These are phyloP conservation scores for Lasiurus cinereus DNA, from an alignment of 2,113 vertebrate genomes.

Conservation along the genomic window DNA sequence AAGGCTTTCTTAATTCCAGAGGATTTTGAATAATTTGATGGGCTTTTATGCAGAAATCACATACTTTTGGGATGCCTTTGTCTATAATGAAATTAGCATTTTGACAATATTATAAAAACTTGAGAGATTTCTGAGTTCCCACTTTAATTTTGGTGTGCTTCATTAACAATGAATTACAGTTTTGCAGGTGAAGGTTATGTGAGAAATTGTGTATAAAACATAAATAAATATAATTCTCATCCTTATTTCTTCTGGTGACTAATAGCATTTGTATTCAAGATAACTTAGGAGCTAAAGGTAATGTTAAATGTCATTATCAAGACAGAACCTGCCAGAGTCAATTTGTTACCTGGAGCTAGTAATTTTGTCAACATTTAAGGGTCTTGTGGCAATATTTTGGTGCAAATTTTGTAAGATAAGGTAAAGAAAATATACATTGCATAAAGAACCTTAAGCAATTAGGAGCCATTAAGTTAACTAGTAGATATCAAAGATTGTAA, in stretches of 20 bases:
- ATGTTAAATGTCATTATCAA: slow-evolving; percentile 34
- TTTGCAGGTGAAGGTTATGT: background rate
- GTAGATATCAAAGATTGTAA: background rate
- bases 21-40: slow-evolving; percentile 22
- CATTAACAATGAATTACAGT: slow-evolving; percentile 30
- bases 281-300: slow-evolving; percentile 11
- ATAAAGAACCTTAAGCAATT: background rate
- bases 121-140: background rate
- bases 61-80: slow-evolving; percentile 42
- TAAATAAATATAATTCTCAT: background rate
- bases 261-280: slow-evolving; percentile 47
- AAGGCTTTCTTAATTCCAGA: slow-evolving; percentile 40
- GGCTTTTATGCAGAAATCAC: slow-evolving; percentile 40
- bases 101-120: slow-evolving; percentile 24
- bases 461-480: slow-evolving; percentile 4
- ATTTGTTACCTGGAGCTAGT: slow-evolving; percentile 25
- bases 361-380: slow-evolving; percentile 48
- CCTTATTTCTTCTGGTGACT: slow-evolving; percentile 10
- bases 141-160: slow-evolving; percentile 44
- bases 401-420: background rate
- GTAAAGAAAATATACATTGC: slow-evolving; percentile 2
- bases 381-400: background rate
- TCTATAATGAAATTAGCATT: slow-evolving; percentile 21
- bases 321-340: background rate
- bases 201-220: background rate